phyloP scores from a whole-genome alignment of 92 coral and sea anemone genomes.

The Phymanthus crucifer region DNA sequence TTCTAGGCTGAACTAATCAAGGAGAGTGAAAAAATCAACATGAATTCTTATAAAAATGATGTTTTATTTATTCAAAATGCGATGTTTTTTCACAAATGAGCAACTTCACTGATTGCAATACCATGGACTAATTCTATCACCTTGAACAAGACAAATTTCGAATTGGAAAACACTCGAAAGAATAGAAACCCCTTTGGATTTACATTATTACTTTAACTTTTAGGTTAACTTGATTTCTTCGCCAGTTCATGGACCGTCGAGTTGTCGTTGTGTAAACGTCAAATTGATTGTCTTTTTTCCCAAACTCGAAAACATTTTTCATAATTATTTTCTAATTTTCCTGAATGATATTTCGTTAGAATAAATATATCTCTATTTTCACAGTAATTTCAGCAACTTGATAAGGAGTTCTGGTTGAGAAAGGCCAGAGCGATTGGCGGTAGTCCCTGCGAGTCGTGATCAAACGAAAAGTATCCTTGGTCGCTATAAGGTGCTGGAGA shows the following conservation, averaged over 20 bases:
- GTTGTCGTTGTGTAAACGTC: neutral
- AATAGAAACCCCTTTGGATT: no score
- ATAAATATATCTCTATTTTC: neutral
- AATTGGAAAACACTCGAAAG: no score
- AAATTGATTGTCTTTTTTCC: neutral
- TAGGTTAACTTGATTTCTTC: neutral
- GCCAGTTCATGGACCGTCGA: neutral
- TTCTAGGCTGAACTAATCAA: neutral
- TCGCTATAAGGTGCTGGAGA: constrained; percentile 67
- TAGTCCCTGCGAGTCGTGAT: constrained; percentile 74
- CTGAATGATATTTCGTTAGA: neutral
- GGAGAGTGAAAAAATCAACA: neutral
- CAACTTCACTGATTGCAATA: neutral
- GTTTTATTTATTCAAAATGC: neutral
- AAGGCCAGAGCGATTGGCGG: constrained; percentile 91
- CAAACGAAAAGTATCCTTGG: constrained; percentile 69
- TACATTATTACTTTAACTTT: no score
- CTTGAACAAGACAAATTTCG: no score
- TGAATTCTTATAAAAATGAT: neutral
- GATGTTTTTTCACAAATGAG: neutral
- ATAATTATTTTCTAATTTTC: neutral
- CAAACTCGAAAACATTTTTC: neutral
- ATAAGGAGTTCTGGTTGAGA: constrained; percentile 67
- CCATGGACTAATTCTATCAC: neutral
- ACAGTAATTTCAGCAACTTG: constrained; percentile 14